These are phyloP conservation scores for Hydractinia echinata DNA, from an alignment of 30 jellyfish, hydroid and myxozoan genomes.

Conservation along the genomic window DNA sequence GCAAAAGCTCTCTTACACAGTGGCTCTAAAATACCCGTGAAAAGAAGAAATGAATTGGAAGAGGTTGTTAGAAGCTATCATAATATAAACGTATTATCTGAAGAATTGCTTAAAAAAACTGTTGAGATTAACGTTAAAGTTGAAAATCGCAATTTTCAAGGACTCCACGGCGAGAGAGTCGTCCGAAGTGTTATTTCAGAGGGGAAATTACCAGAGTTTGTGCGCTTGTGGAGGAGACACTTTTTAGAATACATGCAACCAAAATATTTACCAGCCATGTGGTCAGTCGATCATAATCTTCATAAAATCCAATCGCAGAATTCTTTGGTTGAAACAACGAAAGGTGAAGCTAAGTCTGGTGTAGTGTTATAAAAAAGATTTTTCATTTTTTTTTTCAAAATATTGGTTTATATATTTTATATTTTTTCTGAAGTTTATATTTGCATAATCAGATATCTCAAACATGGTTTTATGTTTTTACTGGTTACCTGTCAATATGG, in stretches of 20 bases:
- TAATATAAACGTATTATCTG: conserved; percentile 23
- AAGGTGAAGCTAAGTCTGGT: too few relatives aligned
- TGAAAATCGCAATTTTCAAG: conserved; percentile 44
- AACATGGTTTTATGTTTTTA: too few relatives aligned
- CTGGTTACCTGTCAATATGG: too few relatives aligned
- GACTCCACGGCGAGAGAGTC: conserved; percentile 81
- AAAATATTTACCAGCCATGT: conserved; percentile 54
- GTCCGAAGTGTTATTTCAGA: conserved; percentile 40
- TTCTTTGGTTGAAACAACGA: too few relatives aligned
- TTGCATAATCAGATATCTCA: too few relatives aligned
- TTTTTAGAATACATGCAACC: conserved; percentile 76
- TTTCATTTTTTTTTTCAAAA: too few relatives aligned
- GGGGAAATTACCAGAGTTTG: conserved; percentile 48
- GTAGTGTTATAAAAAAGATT: too few relatives aligned
- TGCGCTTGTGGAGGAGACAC: conserved; percentile 89
- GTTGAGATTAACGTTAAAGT: conserved; percentile 38
- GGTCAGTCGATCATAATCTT: conserved; percentile 87
- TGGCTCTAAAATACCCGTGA: conserved; percentile 51
- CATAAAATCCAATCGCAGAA: not conserved
- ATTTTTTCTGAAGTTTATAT: too few relatives aligned
- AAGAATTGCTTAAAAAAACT: conserved; percentile 30
- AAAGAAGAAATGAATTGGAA: conserved; percentile 42
- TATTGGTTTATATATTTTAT: too few relatives aligned
- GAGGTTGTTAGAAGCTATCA: conserved; percentile 29
- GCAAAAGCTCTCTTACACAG: conserved; percentile 73